phyloP scores from a whole-genome alignment of 2,113 vertebrate species.

The Hippolais icterina region DNA sequence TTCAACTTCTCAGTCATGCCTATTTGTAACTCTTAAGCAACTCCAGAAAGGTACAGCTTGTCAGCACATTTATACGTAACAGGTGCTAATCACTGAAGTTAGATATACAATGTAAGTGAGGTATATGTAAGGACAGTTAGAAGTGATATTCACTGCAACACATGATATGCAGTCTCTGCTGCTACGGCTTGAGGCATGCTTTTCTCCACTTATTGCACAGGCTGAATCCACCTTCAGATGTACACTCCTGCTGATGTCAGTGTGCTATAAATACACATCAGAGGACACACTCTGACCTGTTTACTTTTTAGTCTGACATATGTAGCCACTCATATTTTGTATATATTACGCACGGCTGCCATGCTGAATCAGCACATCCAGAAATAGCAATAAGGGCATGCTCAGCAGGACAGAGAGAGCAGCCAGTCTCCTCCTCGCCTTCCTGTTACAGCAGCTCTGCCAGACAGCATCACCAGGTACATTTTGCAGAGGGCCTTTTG shows the following conservation, averaged over 20 bases:
- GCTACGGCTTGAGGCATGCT: neutral
- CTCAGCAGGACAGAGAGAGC: neutral
- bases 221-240: neutral
- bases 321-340: slow-evolving; percentile 8
- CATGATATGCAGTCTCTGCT: neutral
- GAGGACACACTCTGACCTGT: neutral
- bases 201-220: neutral
- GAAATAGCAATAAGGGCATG: neutral
- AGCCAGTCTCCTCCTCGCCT: neutral
- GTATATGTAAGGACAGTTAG: neutral
- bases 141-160: neutral
- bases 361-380: neutral
- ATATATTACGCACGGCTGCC: neutral
- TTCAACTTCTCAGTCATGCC: slow-evolving; percentile 28
- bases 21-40: slow-evolving; percentile 36
- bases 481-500: neutral
- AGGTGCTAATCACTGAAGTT: neutral
- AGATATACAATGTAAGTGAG: neutral
- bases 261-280: neutral
- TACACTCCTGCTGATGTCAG: neutral
- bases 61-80: slow-evolving; percentile 23
- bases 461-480: neutral
- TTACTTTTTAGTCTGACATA: slow-evolving; percentile 1
- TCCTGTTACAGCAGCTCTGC: neutral
- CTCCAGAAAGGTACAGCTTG: slow-evolving; percentile 49